phyloP scores from a whole-genome alignment of 2,797 vertebrate genomes.

The Buphagus erythrorhynchus region DNA sequence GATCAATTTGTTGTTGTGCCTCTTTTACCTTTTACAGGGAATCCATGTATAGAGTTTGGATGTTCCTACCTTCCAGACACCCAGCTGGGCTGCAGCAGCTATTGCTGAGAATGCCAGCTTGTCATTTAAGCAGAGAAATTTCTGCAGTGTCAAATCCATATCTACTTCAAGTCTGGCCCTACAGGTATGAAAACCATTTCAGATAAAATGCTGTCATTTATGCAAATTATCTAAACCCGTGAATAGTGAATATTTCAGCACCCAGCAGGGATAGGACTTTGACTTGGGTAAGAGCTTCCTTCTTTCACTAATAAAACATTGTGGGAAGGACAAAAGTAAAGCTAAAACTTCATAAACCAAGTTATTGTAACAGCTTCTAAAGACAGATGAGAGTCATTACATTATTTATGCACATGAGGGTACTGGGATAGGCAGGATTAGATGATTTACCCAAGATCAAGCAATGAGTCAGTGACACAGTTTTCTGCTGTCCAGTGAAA shows the following conservation, averaged over 20 bases:
- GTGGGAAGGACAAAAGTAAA: background rate
- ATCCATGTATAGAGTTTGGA: no score
- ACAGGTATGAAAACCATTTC: background rate
- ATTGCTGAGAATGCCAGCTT: background rate
- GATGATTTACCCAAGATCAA: slow-evolving; percentile 60
- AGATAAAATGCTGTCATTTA: background rate
- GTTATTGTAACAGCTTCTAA: slow-evolving; percentile 11
- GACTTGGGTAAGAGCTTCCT: background rate
- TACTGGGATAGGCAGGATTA: slow-evolving; percentile 52
- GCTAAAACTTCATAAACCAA: background rate
- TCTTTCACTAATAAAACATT: background rate
- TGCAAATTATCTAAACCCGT: background rate
- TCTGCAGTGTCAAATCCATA: background rate
- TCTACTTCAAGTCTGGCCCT: background rate
- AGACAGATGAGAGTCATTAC: slow-evolving; percentile 59
- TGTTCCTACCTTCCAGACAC: background rate
- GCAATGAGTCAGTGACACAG: slow-evolving; percentile 67
- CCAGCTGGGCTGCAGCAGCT: background rate
- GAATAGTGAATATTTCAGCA: background rate
- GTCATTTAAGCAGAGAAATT: background rate
- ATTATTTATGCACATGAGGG: slow-evolving; percentile 36
- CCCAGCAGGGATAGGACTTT: background rate
- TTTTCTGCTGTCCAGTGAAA: slow-evolving; percentile 63
- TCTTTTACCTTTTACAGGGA: background rate
- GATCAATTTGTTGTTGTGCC: background rate